Base-by-base conservation (phyloP, 2,888 invertebrate genomes). In the Adelognathus sp. region DNA sequence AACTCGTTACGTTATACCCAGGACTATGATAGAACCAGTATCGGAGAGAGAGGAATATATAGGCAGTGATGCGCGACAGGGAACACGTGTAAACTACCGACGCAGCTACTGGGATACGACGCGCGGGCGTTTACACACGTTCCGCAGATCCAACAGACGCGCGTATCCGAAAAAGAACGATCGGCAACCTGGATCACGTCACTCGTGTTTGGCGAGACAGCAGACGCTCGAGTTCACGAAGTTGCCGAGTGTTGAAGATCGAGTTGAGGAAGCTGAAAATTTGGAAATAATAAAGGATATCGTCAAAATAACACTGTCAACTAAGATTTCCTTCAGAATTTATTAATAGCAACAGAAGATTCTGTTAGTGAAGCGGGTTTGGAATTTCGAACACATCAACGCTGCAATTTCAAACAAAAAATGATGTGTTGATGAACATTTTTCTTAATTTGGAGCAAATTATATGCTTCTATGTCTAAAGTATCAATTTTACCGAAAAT, bases 1-100 rank as follows among this genome's bases (percentile, higher is more conserved):
- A 83, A 80, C 80, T 81, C 79, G 79, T 81, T 80, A 80, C 73
- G 60, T 72, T 66, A 46, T n/a, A n/a, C 61, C 70, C 54, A 74
- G 64, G 44, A 27, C 54, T 63, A 72, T 29, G 58, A 21, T 14
- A 24, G 16, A 41, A 60, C 58, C 21, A 36, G 39, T 36, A 36
- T 11, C 33, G 11, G n/a, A 14, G 27, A 41, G 9, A 24, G n/a
- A 21, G 14, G 41, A n/a, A 41, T 9, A 41, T 33, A 60, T 16
- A 46, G 14, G 24, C 16, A 21, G 6, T 18, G 39, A 54, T 64
- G 44, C 24, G 41, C 66, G 67, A 41, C 9, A 11, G 52, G 39
- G 27, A 63, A 60, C 61, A 61, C 60, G 72, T 77, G 72, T 77
- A 77, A 77, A 73, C 61, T 77, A 73, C 56, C 54, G 63, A 73